phyloP scores from a whole-genome alignment of 2,797 vertebrate species.

The Sylvilagus floridanus region DNA sequence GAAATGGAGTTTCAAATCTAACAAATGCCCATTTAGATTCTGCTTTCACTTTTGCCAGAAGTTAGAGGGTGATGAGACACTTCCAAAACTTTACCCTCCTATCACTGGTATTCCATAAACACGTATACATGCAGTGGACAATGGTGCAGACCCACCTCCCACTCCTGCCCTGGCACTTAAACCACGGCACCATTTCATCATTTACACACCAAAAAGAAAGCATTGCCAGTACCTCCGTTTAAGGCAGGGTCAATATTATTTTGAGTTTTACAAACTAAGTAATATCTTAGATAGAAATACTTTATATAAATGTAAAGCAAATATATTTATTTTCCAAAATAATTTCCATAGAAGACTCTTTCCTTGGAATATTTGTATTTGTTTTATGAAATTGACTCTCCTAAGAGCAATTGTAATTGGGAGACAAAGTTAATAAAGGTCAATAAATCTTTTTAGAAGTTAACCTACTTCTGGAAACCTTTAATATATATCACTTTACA shows the following conservation, averaged over 20 bases:
- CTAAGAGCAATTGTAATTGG: neutral
- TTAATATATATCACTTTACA: neutral
- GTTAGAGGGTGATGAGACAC: no score
- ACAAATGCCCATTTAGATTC: neutral
- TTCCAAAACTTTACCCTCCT: accelerated
- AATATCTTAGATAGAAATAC: neutral
- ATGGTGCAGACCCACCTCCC: accelerated
- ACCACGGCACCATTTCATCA: neutral
- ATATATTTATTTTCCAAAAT: neutral
- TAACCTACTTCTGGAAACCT: neutral
- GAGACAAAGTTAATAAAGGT: slow-evolving; percentile 1
- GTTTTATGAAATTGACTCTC: neutral
- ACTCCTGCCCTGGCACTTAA: neutral
- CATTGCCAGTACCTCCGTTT: neutral
- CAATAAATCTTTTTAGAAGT: slow-evolving; percentile 19
- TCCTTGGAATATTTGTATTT: neutral
- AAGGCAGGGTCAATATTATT: neutral
- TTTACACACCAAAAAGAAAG: neutral
- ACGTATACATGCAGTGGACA: no score
- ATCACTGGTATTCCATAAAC: no score
- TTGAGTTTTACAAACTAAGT: neutral
- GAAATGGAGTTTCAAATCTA: neutral
- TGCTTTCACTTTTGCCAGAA: neutral
- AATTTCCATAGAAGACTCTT: neutral
- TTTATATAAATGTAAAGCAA: neutral